Evolutionary conservation across 2,797 vertebrate genomes (phyloP).

Genomic region (Sphenopsis melanotis): DNA sequence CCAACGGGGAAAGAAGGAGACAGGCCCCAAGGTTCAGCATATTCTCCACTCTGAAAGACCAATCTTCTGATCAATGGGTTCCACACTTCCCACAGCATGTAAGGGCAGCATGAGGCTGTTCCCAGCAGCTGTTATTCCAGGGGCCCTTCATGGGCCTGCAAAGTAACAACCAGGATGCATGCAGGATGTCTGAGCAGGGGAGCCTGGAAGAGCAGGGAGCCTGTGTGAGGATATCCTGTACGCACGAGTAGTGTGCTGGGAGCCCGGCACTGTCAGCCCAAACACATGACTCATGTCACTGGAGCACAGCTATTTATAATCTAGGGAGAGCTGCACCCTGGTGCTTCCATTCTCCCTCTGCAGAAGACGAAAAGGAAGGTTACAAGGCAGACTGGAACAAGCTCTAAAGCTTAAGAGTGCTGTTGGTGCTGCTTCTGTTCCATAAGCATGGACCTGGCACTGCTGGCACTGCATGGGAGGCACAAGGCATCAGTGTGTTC

Average conservation of each 20-base stretch:
- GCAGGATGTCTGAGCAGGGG: constrained; percentile 40
- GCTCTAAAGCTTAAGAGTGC: background rate
- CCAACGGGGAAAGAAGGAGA: background rate
- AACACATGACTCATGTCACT: constrained; percentile 53
- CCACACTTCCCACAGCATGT: background rate
- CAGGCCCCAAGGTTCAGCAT: background rate
- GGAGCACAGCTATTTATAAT: constrained; percentile 35
- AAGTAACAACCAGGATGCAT: constrained; percentile 36
- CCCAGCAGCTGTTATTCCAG: constrained; percentile 42
- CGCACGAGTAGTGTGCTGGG: constrained; percentile 14
- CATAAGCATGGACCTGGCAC: background rate
- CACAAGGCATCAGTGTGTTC: background rate
- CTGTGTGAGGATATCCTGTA: constrained; percentile 64
- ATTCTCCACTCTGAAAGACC: background rate
- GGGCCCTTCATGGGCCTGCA: background rate
- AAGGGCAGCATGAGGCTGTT: background rate
- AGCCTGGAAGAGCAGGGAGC: constrained; percentile 15
- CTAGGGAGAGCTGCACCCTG: background rate
- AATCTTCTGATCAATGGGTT: background rate
- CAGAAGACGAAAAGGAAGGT: background rate
- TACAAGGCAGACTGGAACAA: background rate
- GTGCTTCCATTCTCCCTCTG: background rate
- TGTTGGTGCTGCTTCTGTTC: background rate
- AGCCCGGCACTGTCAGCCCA: background rate
- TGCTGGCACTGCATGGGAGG: background rate